These are phyloP conservation scores for Pipra filicauda DNA, from an alignment of 2,113 vertebrate species.

Conservation along the genomic window DNA sequence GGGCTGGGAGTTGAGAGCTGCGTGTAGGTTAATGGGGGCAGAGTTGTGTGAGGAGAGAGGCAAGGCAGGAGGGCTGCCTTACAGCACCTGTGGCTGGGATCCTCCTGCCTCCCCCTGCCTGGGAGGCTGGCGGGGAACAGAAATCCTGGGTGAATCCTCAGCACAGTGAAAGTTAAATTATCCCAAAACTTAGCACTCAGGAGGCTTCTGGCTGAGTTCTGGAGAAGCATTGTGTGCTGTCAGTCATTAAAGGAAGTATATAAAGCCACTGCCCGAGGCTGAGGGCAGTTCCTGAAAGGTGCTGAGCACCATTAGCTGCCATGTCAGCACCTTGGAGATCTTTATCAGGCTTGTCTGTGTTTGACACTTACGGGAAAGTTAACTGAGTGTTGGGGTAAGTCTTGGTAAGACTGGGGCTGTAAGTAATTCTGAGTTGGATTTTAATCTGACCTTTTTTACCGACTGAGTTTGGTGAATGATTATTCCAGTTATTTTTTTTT, in stretches of 20 bases:
- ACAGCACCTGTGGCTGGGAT: rapidly evolving
- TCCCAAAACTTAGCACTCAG: background rate
- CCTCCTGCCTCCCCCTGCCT: background rate
- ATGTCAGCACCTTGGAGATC: background rate
- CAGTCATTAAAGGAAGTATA: rapidly evolving
- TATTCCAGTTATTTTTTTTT: background rate
- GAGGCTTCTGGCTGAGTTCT: background rate
- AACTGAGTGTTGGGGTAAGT: background rate
- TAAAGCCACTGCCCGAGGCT: rapidly evolving
- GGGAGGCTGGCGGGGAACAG: background rate
- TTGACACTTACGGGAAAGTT: background rate
- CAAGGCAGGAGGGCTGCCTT: background rate
- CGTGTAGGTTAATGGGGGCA: background rate
- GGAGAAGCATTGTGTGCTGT: rapidly evolving
- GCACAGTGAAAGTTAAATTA: background rate
- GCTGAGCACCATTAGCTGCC: background rate
- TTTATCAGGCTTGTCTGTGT: background rate
- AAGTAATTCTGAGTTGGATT: background rate
- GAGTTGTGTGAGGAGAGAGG: background rate
- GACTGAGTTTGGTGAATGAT: background rate
- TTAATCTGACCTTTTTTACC: background rate
- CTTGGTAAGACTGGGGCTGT: background rate
- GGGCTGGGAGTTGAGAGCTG: background rate
- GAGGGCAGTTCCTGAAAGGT: background rate
- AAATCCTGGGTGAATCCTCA: background rate